A percentile compares a stretch with the other conserved stretches of the same genome.
Conservation (phyloP, 2,888 invertebrate genomes). For the Zelleria hepariella region DNA sequence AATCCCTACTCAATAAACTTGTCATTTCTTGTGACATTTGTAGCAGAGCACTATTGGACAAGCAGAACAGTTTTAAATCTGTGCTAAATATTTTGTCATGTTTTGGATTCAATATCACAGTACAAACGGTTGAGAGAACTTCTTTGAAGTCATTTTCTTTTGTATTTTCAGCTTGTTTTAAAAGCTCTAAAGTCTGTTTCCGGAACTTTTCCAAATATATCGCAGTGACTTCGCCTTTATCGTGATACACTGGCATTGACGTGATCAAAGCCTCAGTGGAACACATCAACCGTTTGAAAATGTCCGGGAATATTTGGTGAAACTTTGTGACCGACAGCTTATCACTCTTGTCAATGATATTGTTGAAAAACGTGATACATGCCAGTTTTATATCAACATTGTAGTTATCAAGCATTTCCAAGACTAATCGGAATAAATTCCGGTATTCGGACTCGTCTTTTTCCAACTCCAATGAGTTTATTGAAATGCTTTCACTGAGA, state of each 20-base stretch:
- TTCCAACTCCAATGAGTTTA: conserved; percentile 36
- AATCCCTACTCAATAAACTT: background rate
- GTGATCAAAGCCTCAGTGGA: conserved; percentile 37
- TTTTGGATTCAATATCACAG: conserved; percentile 30
- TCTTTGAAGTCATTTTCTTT: conserved; percentile 22
- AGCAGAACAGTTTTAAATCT: conserved; percentile 25
- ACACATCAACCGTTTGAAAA: conserved; percentile 30
- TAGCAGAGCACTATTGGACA: background rate
- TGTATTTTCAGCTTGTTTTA: conserved; percentile 24
- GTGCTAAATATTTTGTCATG: conserved; percentile 31
- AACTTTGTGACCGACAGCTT: conserved; percentile 33
- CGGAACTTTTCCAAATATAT: conserved; percentile 34
- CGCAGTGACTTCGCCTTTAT: conserved; percentile 39
- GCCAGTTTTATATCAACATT: conserved; percentile 46
- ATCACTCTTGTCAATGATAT: conserved; percentile 40
- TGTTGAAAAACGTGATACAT: conserved; percentile 43
- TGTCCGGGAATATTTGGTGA: conserved; percentile 28
- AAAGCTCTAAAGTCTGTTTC: conserved; percentile 25
- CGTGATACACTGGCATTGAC: conserved; percentile 34
- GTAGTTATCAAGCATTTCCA: conserved; percentile 44
- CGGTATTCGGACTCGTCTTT: conserved; percentile 25
- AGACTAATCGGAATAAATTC: conserved; percentile 28
- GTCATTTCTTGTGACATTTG: conserved; percentile 18
- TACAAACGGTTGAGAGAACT: conserved; percentile 32
- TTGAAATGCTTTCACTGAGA: conserved; percentile 46